Percentiles rank a stretch among this genome's conserved stretches.
These are phyloP conservation scores for Stenurella melanura DNA, from an alignment of 2,888 invertebrate genomes.

Conservation along the genomic window DNA sequence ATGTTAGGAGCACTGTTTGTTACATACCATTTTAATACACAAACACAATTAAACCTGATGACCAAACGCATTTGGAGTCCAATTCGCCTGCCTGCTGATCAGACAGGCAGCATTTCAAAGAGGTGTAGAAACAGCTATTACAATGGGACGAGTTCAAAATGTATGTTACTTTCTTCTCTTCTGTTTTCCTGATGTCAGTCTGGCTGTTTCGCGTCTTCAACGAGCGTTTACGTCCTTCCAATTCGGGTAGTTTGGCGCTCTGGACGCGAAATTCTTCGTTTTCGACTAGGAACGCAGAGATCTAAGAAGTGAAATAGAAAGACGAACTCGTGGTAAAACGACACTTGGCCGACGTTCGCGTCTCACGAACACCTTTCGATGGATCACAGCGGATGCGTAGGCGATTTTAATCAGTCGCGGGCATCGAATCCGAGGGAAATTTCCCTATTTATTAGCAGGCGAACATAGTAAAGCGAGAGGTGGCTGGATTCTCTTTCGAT, in stretches of 20 bases:
- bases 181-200: background rate
- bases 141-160: background rate
- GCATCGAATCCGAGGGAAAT: constrained; percentile 64
- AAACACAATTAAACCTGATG: background rate
- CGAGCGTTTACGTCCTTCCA: constrained; percentile 26
- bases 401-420: constrained; percentile 48
- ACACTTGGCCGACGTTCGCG: too few species aligned
- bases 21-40: too few species aligned
- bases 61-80: constrained; percentile 27
- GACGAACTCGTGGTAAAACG: too few species aligned
- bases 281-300: constrained; percentile 48
- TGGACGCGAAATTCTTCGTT: constrained; percentile 60
- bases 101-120: background rate
- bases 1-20: background rate
- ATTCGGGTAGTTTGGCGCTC: constrained; percentile 55
- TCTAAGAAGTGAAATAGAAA: constrained; percentile 13
- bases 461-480: constrained; percentile 40
- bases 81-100: background rate
- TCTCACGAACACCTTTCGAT: constrained; percentile 1
- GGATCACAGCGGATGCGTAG: background rate
- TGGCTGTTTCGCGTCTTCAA: constrained; percentile 29
- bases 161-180: background rate
- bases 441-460: constrained; percentile 62
- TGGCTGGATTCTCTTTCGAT: background rate
- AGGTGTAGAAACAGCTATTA: background rate